These are phyloP conservation scores for Drosophila stalkeri DNA, from an alignment of 2,888 invertebrate genomes.

Conservation along the genomic window DNA sequence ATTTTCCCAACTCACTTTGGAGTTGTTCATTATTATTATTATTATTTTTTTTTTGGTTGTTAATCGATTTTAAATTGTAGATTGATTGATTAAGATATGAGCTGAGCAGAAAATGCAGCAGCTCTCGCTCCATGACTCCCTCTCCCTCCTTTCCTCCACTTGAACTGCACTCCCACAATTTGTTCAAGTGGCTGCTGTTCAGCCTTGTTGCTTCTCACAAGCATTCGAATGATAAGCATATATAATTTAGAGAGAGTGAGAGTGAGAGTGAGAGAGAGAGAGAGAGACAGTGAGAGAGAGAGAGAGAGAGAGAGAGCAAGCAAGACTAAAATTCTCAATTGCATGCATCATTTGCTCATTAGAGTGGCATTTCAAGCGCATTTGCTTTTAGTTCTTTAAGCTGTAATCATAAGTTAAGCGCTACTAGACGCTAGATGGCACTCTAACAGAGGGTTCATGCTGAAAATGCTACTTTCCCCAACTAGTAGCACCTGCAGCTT, in stretches of 20 bases:
- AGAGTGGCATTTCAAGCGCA: not conserved
- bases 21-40: conserved; percentile 8
- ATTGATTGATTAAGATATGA: conserved; percentile 68
- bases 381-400: not conserved
- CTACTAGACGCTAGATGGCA: conserved; percentile 25
- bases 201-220: not conserved
- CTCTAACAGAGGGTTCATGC: not conserved
- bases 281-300: too few relatives aligned
- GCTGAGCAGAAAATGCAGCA: not conserved
- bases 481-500: not conserved
- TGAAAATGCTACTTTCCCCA: not conserved
- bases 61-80: conserved; percentile 71
- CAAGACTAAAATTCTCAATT: conserved; percentile 10
- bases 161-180: conserved; percentile 41
- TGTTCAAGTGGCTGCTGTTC: not conserved
- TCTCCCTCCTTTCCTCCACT: conserved; percentile 15
- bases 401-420: not conserved
- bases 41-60: conserved; percentile 26
- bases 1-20: conserved; percentile 8
- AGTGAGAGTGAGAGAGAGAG: not conserved
- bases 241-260: not conserved
- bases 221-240: not conserved
- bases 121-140: not conserved
- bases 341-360: conserved; percentile 24
- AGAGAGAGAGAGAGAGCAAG: not conserved